Conservation (phyloP, 2,888 invertebrate species). For the Cabera pusaria region DNA sequence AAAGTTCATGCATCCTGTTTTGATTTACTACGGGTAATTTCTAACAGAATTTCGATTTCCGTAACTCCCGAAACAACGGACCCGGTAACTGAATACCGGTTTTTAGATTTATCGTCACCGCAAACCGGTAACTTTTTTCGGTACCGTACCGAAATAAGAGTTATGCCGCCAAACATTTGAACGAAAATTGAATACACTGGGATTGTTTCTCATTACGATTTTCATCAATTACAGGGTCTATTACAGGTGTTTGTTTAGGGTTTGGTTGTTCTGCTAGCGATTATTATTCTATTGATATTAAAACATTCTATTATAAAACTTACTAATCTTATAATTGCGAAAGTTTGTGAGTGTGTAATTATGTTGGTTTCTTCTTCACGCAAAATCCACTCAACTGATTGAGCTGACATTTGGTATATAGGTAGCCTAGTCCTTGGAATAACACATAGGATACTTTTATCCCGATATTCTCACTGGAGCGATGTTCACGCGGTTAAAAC, state of each 20-base stretch:
- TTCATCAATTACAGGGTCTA: conserved; percentile 38
- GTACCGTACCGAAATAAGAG: conserved; percentile 23
- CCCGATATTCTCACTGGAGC: too few relatives aligned
- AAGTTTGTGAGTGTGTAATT: too few relatives aligned
- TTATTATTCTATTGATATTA: too few relatives aligned
- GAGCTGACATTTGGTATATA: too few relatives aligned
- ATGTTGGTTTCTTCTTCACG: too few relatives aligned
- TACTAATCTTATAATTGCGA: too few relatives aligned
- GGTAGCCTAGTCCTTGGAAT: too few relatives aligned
- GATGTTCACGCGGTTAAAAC: too few relatives aligned
- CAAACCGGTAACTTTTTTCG: conserved; percentile 34
- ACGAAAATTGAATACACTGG: conserved; percentile 36
- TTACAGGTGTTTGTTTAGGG: conserved; percentile 15
- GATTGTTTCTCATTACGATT: conserved; percentile 43
- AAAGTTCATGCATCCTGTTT: conserved; percentile 30
- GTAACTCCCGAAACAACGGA: conserved; percentile 31
- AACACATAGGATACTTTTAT: too few relatives aligned
- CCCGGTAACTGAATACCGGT: conserved; percentile 12
- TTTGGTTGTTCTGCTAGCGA: conserved; percentile 3
- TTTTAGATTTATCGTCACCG: conserved; percentile 35
- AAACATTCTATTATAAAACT: too few relatives aligned
- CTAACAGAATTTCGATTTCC: conserved; percentile 37
- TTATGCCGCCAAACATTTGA: conserved; percentile 27
- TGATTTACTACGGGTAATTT: conserved; percentile 34
- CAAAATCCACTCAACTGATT: too few relatives aligned